Evolutionary conservation across 2,888 invertebrate genomes (phyloP).

Genomic region (Mesochorus sp.): DNA sequence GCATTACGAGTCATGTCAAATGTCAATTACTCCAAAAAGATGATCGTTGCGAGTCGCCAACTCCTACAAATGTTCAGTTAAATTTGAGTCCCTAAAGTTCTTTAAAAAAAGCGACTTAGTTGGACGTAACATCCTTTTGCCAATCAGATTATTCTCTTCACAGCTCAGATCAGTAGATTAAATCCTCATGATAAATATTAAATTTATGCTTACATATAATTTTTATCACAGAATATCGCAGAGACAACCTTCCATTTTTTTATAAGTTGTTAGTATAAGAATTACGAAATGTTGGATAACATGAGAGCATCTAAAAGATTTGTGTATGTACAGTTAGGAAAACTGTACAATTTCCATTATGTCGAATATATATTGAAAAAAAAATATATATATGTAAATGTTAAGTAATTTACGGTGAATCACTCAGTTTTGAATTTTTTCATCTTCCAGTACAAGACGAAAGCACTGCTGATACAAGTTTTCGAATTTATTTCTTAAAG

Average conservation of each 20-base stretch:
- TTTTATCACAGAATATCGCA: not conserved
- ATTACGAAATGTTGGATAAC: not conserved
- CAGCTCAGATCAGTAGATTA: no score
- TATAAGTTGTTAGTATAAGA: constrained; percentile 3
- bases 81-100: not conserved
- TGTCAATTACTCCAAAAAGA: constrained; percentile 47
- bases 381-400: constrained; percentile 19
- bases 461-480: no score
- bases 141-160: no score
- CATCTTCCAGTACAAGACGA: no score
- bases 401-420: no score
- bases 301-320: not conserved
- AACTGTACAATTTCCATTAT: constrained; percentile 3
- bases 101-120: no score
- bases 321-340: constrained; percentile 13
- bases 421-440: no score
- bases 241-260: not conserved
- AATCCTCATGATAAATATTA: not conserved
- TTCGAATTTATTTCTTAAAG: no score
- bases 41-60: not conserved
- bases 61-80: not conserved
- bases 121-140: no score
- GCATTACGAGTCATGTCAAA: constrained; percentile 8
- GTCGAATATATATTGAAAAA: not conserved
- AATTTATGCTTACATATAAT: not conserved